A percentile compares a stretch with the other conserved stretches of the same genome.
These are phyloP conservation scores for Phalanger gymnotis DNA, from an alignment of 2,797 vertebrate species.

Conservation along the genomic window DNA sequence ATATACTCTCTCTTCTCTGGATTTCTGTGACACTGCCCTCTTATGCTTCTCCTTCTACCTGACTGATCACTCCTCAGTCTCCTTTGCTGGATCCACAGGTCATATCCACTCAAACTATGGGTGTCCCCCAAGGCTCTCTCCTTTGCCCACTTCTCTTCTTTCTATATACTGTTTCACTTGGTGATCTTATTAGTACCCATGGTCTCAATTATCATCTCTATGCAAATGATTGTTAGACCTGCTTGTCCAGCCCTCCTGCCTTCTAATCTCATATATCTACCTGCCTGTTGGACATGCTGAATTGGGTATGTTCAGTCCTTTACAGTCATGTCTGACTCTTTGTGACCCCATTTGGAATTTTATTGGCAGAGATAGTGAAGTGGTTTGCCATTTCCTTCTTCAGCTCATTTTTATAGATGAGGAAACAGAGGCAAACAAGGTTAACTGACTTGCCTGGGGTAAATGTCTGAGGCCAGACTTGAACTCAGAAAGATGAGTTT, in stretches of 20 bases:
- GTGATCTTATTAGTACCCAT: background rate
- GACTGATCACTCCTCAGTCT: background rate
- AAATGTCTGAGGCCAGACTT: too few species aligned
- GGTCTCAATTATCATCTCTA: background rate
- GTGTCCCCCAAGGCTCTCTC: background rate
- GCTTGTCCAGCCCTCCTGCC: too few species aligned
- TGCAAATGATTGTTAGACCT: background rate
- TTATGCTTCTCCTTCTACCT: background rate
- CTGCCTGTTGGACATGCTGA: background rate
- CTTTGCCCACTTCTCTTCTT: background rate
- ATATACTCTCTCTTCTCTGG: background rate
- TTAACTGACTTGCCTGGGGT: too few species aligned
- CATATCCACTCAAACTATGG: background rate
- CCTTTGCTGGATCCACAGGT: background rate
- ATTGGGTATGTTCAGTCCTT: background rate
- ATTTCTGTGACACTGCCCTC: background rate
- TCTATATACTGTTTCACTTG: background rate
- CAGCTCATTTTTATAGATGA: too few species aligned
- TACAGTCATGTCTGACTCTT: too few species aligned
- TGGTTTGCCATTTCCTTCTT: too few species aligned
- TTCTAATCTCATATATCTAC: background rate
- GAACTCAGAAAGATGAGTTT: too few species aligned
- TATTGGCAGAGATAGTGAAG: too few species aligned
- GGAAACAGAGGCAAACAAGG: too few species aligned
- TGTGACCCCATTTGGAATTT: too few species aligned